A percentile compares a stretch with the other conserved stretches of the same genome.
Evolutionary conservation across 1,140 invertebrate genomes (phyloP).

Genomic region (Drosophila equinoxialis): DNA sequence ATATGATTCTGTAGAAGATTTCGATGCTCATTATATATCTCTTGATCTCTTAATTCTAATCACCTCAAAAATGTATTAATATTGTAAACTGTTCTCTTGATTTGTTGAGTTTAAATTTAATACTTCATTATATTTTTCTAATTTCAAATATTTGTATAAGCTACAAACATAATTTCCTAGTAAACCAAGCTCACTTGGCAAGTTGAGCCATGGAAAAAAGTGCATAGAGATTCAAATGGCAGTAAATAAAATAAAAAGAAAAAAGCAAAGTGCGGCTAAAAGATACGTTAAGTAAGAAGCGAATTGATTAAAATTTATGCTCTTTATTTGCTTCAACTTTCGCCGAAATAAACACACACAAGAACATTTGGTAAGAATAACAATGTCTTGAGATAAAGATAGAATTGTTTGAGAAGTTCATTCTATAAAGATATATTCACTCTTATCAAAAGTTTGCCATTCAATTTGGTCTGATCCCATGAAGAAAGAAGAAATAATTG

Average conservation of each 20-base stretch:
- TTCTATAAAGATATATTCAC: constrained; percentile 62
- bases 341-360: constrained; percentile 23
- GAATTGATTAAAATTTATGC: constrained; percentile 80
- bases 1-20: too few species aligned
- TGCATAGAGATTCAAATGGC: constrained; percentile 56
- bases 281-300: constrained; percentile 67
- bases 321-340: constrained; percentile 30
- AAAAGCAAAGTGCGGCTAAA: constrained; percentile 60
- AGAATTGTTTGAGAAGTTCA: constrained; percentile 24
- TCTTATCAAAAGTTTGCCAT: constrained; percentile 62
- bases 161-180: too few species aligned
- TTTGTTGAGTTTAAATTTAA: too few species aligned
- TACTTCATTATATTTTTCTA: too few species aligned
- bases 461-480: constrained; percentile 9
- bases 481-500: not conserved
- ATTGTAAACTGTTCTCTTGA: too few species aligned
- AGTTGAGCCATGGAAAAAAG: constrained; percentile 34
- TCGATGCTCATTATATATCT: too few species aligned
- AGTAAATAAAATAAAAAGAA: constrained; percentile 67
- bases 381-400: constrained; percentile 3
- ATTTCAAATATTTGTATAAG: too few species aligned
- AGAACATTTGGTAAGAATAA: constrained; percentile 2
- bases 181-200: too few species aligned
- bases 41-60: too few species aligned
- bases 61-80: too few species aligned